Evolutionary conservation across 2,113 vertebrate species (phyloP), one percentile per base, ranked within the genome.

Genomic region (Echinops telfairi): DNA sequence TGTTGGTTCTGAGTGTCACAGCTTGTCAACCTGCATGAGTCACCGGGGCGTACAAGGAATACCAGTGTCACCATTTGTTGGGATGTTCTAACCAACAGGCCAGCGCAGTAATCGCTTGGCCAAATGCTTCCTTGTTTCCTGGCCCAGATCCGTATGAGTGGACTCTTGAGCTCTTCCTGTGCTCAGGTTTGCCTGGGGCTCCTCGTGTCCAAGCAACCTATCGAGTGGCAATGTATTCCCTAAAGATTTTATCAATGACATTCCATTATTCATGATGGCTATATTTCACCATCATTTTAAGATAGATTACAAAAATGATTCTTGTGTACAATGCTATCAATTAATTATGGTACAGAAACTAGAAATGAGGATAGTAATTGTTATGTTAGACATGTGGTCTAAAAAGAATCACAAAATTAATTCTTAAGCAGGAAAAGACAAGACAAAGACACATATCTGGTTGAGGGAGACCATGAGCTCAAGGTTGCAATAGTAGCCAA

Each of bases 201-300:
- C 4, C 57, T 79, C 77, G 19, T 58, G 88, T 83, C 9, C 47
- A 53, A 53, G 47, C 47, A 53, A 53, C 2, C 47, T 53, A 11
- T 6, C 2, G 47, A 53, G 47, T 53, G 47, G 11, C 8, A 25
- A 22, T 64, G 20, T 53, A 23, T 71, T 17, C 27, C 47, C 23
- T 53, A 33, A 40, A 83, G 47, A 83, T 66, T 91, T 78, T 81
- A 33, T 93, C 17, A 62, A 60, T 82, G 57, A n/a, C 47, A 62
- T 84, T n/a, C 4, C 19, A 8, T 79, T 64, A 76, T 85, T 64
- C 53, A 62, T 47, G 15, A 89, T 53, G 9, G 2, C 14, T 88
- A 89, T 64, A 79, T 33, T 47, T 86, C 82, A 58, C 80, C 62
- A 58, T 80, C 62, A 87, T 76, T 88, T 91, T 58, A 91, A 79